phyloP scores from a whole-genome alignment of 2,113 vertebrate species.

The Seriola rivoliana region DNA sequence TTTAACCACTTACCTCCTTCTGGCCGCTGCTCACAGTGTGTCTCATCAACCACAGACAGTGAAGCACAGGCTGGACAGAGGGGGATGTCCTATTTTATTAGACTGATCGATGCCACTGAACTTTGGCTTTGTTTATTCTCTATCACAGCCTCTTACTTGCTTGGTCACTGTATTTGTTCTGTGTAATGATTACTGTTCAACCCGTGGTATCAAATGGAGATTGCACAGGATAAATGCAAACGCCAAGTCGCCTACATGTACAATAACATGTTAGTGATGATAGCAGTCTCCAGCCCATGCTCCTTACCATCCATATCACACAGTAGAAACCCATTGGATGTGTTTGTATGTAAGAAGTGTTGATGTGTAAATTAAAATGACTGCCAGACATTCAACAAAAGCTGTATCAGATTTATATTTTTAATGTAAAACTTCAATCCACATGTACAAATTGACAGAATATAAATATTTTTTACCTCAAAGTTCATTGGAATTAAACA shows the following conservation, averaged over 20 bases:
- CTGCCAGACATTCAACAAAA: neutral
- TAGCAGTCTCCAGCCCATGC: too few species aligned
- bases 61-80: slow-evolving; percentile 4
- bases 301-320: neutral
- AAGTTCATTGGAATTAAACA: neutral
- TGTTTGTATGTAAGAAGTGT: neutral
- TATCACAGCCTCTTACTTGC: slow-evolving; percentile 42
- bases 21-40: neutral
- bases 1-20: slow-evolving; percentile 47
- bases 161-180: slow-evolving; percentile 35
- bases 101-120: slow-evolving; percentile 36
- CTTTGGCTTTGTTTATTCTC: slow-evolving; percentile 74
- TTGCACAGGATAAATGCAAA: neutral
- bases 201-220: neutral
- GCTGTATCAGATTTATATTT: neutral
- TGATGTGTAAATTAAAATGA: neutral
- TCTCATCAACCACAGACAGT: slow-evolving; percentile 15
- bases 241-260: neutral
- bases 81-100: slow-evolving; percentile 37
- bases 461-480: neutral
- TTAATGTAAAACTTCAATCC: slow-evolving; percentile 3
- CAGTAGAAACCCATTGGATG: neutral
- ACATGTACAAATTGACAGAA: neutral
- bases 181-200: slow-evolving; percentile 51
- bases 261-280: neutral